Base-by-base conservation (phyloP, 2,888 invertebrate species). In the Myopa testacea region DNA sequence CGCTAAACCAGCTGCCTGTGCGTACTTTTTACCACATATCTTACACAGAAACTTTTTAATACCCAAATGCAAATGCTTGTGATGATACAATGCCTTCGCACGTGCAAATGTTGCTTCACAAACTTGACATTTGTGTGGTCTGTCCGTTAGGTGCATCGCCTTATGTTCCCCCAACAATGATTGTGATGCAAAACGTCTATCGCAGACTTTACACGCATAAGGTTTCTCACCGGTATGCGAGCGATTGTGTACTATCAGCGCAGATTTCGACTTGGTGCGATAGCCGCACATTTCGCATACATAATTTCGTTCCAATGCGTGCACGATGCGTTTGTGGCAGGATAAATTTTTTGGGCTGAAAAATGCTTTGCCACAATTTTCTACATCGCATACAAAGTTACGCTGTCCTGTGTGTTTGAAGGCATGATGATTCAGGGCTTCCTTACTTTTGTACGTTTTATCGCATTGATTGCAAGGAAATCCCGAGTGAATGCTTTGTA, bases 1-100 rank as follows among this genome's bases (percentile, higher is more conserved):
- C 8, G 88, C 86, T 16, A 88, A 79, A 4, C 89, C 90, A 16
- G 88, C 87, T 52, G 84, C 84, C 81, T 87, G 88, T 1, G 86
- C 85, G 78, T 86, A 87, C 3, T 85, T 85, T 76, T 86, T 86
- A 0, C 84, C 85, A 60, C 88, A 87, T 5, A 87, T 82, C 77
- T 86, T 85, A 78, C 85, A 84, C 81, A 89, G 83, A 85, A 90
- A 84, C 70, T 87, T 84, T 62, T 87, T 87, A 2, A 84, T 81
- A 6, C 81, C 85, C 12, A 85, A 80, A 77, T 87, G 87, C 45
- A 87, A 80, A 77, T 86, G 85, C 67, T 85, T 84, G 80, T 87
- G 87, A 74, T 87, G 85, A 74, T 86, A 84, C 3, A 88, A 82
- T 0, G 87, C 85, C 68, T 86, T 85, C 50, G 85, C 84, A 0